Percentiles rank a stretch among this genome's conserved stretches.
These are phyloP conservation scores for Vicugna pacos DNA, from an alignment of 2,113 vertebrate genomes.

Conservation along the genomic window DNA sequence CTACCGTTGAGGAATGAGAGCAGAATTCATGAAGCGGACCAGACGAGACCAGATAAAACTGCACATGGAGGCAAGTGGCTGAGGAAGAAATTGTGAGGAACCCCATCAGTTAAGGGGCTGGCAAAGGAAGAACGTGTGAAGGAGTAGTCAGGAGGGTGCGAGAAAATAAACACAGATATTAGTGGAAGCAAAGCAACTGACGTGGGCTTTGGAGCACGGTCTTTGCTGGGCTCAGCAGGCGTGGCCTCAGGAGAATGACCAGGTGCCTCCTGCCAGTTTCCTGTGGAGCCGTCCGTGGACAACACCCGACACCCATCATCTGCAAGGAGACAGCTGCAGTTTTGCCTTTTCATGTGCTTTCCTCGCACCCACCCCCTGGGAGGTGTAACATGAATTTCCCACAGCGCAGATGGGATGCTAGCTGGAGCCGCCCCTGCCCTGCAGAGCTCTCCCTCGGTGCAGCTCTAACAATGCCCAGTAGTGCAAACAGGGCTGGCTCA, in stretches of 20 bases:
- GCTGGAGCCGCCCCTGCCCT: not conserved
- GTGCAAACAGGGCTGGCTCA: not conserved
- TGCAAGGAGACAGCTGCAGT: slow-evolving; percentile 4
- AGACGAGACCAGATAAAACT: not conserved
- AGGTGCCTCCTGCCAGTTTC: not conserved
- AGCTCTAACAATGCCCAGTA: not conserved
- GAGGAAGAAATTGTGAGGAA: not conserved
- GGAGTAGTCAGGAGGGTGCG: not conserved
- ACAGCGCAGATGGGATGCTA: slow-evolving; percentile 59
- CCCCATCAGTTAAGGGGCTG: not conserved
- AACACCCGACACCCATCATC: not conserved
- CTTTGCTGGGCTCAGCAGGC: not conserved
- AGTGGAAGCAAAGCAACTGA: not conserved
- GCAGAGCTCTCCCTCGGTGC: not conserved
- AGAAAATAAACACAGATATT: not conserved
- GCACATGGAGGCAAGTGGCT: not conserved
- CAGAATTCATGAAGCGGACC: not conserved
- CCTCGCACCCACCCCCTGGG: not conserved
- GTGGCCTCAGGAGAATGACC: fast-evolving
- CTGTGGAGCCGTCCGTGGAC: not conserved
- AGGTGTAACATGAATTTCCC: slow-evolving; percentile 38
- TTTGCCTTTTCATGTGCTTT: not conserved
- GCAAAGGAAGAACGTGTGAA: not conserved
- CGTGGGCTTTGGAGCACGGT: not conserved
- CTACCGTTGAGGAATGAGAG: no score